phyloP scores from a whole-genome alignment of 2,113 vertebrate genomes.

The Arvicanthis niloticus region DNA sequence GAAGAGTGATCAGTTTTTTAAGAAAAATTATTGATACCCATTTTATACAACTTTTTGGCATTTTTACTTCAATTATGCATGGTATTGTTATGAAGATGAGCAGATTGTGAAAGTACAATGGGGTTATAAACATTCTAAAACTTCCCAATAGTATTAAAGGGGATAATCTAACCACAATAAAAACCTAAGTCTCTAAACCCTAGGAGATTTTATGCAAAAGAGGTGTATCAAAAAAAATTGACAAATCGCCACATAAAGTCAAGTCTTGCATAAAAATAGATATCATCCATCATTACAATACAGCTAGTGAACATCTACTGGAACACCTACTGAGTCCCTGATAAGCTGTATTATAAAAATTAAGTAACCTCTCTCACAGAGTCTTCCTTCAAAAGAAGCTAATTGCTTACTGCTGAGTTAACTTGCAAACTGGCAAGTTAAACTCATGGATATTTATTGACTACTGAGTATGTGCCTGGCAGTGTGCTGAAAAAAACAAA shows the following conservation, averaged over 20 bases:
- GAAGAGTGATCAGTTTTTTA: background rate
- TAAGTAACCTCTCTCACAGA: constrained; percentile 15
- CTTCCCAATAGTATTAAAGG: background rate
- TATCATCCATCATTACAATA: constrained; percentile 73
- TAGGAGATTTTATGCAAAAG: constrained; percentile 62
- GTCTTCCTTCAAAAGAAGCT: background rate
- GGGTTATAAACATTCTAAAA: background rate
- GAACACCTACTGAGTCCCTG: constrained; percentile 61
- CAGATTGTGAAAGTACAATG: background rate
- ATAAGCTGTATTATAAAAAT: constrained; percentile 53
- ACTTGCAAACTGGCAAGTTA: background rate
- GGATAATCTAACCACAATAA: constrained; percentile 43
- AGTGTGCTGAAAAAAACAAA: background rate
- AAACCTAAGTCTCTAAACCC: background rate
- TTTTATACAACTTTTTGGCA: constrained; percentile 10
- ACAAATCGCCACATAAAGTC: constrained; percentile 69
- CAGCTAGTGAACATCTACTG: constrained; percentile 51
- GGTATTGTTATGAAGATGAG: background rate
- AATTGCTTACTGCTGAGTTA: constrained; percentile 4
- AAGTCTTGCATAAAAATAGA: constrained; percentile 72
- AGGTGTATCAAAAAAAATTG: constrained; percentile 69
- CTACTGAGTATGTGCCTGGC: background rate
- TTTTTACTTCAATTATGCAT: background rate
- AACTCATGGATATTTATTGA: background rate
- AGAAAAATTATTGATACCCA: background rate